phyloP scores from a whole-genome alignment of 2,888 invertebrate species.

The Idaea aversata region DNA sequence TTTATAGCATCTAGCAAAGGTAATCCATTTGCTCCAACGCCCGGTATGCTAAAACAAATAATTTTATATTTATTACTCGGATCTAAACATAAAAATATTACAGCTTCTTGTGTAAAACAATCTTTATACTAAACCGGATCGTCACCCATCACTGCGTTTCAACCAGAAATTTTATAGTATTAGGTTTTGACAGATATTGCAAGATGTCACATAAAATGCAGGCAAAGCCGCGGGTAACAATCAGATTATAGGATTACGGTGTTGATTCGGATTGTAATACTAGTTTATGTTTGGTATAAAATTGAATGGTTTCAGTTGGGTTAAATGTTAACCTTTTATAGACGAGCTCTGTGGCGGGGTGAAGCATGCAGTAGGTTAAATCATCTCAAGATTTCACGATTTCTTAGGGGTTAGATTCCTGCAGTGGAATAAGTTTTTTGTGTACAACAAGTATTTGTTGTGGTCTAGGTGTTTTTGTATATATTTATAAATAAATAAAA shows the following conservation, averaged over 20 bases:
- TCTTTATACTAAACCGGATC: neutral
- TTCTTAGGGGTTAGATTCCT: too few relatives aligned
- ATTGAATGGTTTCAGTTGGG: slow-evolving; percentile 8
- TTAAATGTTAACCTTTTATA: neutral
- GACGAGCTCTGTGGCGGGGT: neutral
- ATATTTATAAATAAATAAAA: too few relatives aligned
- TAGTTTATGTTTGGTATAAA: slow-evolving; percentile 26
- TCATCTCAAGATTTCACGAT: too few relatives aligned
- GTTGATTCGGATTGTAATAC: slow-evolving; percentile 48
- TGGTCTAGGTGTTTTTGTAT: too few relatives aligned
- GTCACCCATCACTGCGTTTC: slow-evolving; percentile 50
- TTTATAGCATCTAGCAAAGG: neutral
- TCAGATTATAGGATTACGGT: slow-evolving; percentile 49
- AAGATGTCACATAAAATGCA: slow-evolving; percentile 65
- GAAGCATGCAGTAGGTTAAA: neutral
- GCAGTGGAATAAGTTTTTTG: too few relatives aligned
- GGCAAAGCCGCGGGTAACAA: slow-evolving; percentile 44
- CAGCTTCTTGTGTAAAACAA: slow-evolving; percentile 17
- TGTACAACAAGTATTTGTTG: too few relatives aligned
- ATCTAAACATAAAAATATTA: neutral
- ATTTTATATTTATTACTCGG: neutral
- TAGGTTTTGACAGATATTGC: slow-evolving; percentile 75
- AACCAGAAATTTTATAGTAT: slow-evolving; percentile 66
- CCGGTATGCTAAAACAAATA: slow-evolving; percentile 1
- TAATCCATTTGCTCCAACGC: slow-evolving; percentile 13